Evolutionary conservation across 2,888 invertebrate genomes (phyloP).

Genomic region (Caenorhabditis sp.): DNA sequence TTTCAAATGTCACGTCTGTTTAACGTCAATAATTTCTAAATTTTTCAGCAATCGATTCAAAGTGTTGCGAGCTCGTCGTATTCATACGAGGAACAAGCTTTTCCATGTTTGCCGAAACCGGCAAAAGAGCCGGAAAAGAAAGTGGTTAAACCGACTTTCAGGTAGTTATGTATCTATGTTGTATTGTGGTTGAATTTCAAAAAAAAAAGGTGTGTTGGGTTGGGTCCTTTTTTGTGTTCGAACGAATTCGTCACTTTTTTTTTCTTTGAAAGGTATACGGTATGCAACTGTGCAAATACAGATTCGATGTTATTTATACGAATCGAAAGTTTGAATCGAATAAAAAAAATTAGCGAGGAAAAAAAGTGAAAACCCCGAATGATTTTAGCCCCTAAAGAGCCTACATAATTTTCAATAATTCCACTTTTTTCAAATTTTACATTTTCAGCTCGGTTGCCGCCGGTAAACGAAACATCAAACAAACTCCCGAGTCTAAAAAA

Average conservation of each 20-base stretch:
- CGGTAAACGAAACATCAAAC: slow-evolving; percentile 29
- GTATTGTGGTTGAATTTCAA: slow-evolving; percentile 5
- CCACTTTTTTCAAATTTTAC: not conserved
- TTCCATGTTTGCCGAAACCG: slow-evolving; percentile 54
- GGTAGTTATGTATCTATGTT: slow-evolving; percentile 27
- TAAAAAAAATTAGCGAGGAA: no score
- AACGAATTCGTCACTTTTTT: no score
- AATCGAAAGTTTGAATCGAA: no score
- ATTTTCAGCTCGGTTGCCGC: slow-evolving; percentile 31
- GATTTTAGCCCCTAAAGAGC: no score
- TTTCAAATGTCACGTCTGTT: no score
- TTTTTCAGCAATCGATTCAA: slow-evolving; percentile 2
- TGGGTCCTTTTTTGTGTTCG: no score
- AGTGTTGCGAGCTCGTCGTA: slow-evolving; percentile 22
- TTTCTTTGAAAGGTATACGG: no score
- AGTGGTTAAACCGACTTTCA: slow-evolving; percentile 50
- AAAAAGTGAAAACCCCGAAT: no score
- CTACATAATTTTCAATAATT: no score
- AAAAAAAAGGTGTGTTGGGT: not conserved
- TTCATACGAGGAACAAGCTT: slow-evolving; percentile 58
- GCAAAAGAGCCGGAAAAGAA: slow-evolving; percentile 43
- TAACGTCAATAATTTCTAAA: no score
- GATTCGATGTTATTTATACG: no score
- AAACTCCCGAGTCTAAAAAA: slow-evolving; percentile 41
- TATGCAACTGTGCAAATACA: no score